Evolutionary conservation across 2,797 vertebrate genomes (phyloP), one percentile per base, ranked within the genome.

Genomic region (Orestias chungarensis): DNA sequence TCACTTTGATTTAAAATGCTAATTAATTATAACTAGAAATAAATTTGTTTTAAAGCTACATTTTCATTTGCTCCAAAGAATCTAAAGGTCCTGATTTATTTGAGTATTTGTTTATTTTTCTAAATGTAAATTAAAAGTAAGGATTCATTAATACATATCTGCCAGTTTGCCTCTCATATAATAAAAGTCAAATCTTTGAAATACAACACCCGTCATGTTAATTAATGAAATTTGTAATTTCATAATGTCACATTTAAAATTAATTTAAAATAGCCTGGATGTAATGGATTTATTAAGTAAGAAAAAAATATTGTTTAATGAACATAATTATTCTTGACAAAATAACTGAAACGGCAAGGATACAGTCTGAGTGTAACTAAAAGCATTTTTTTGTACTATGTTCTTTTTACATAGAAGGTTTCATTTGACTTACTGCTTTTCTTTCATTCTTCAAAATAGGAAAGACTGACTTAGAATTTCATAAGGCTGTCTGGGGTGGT

Each of bases 71-170:
- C n/a, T 52, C 14, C 3, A 27, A 25, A 52, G 10, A 10, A 27
- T 52, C 50, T 54, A 54, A 29, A 52, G n/a, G 29, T 29, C 25
- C 50, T 54, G 25, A 54, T 54, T 54, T 54, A 54, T 50, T 50
- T 50, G 49, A 12, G 12, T 29, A 1, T 50, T 44, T 44, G 27
- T 54, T 29, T 5, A 15, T 17, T 0, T 44, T 44, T 44, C 6
- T 44, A 44, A 17, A 44, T 43, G 43, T 15, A 44, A 44, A 44
- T 15, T 1, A 17, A 18, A 43, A 43, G 42, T 43, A 43, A 12
- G 11, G 42, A 12, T 43, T 3, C 11, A 43, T 43, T 3, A 12
- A 11, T 43, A 12, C 43, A 44, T 44, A 44, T 3, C 17, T 18
- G 4, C n/a, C 50, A 27, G 4, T 29, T 27, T 29, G 14, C 4